Conservation (phyloP, 1,140 invertebrate species). For the Brachionus angularis region DNA sequence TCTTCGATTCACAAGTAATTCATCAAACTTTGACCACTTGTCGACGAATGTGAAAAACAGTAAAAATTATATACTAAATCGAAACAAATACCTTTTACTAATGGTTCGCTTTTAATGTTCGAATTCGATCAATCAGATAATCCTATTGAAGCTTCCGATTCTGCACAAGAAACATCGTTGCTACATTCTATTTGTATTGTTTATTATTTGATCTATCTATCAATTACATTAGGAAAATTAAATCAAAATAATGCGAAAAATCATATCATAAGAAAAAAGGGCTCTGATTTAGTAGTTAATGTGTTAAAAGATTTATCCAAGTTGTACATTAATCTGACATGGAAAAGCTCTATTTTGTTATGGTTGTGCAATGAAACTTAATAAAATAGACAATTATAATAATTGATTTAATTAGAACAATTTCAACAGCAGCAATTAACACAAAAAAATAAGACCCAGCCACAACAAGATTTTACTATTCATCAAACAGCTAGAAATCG, state of each 20-base stretch:
- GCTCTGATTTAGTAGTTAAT: constrained; percentile 68
- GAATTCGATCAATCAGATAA: constrained; percentile 70
- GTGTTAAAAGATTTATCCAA: constrained; percentile 71
- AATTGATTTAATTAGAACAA: constrained; percentile 1
- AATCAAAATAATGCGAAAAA: constrained; percentile 74
- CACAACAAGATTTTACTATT: background rate
- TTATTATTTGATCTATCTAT: constrained; percentile 80
- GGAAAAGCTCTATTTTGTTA: constrained; percentile 79
- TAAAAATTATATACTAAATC: constrained; percentile 59
- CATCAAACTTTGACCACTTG: constrained; percentile 59
- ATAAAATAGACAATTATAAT: constrained; percentile 5
- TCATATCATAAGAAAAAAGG: constrained; percentile 76
- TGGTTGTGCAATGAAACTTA: constrained; percentile 68
- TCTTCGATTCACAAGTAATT: constrained; percentile 68
- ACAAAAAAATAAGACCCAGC: background rate
- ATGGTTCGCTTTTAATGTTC: constrained; percentile 71
- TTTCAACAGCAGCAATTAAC: background rate
- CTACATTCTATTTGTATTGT: constrained; percentile 76
- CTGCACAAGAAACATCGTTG: constrained; percentile 70
- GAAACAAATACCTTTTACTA: constrained; percentile 51
- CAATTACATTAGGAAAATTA: constrained; percentile 78
- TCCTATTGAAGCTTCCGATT: constrained; percentile 69
- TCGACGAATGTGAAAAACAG: constrained; percentile 68
- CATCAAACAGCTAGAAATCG: constrained; percentile 24
- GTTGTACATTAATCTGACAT: constrained; percentile 76